phyloP scores from a whole-genome alignment of 2,797 vertebrate species.

The Sebastolobus altivelis region DNA sequence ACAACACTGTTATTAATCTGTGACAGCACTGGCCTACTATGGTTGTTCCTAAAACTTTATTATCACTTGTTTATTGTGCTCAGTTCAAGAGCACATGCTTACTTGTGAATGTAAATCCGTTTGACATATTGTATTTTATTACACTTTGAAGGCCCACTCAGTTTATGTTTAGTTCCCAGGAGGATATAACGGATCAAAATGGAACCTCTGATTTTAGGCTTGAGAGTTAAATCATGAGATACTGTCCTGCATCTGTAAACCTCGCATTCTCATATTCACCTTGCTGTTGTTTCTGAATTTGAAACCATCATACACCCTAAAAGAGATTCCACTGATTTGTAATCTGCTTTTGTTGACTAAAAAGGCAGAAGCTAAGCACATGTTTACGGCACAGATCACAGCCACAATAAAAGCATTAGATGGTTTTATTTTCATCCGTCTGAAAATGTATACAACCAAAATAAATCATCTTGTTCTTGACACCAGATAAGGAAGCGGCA shows the following conservation, averaged over 20 bases:
- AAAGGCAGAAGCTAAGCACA: not conserved
- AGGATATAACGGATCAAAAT: too few relatives aligned
- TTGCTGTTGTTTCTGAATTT: not conserved
- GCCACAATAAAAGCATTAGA: not conserved
- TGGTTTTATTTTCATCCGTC: not conserved
- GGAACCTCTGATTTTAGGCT: too few relatives aligned
- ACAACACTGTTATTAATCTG: not conserved
- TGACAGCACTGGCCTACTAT: not conserved
- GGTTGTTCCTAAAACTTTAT: too few relatives aligned
- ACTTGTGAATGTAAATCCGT: too few relatives aligned
- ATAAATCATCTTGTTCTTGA: not conserved
- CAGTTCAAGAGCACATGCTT: too few relatives aligned
- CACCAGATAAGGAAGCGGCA: not conserved
- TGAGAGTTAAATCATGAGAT: too few relatives aligned
- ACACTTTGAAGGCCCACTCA: too few relatives aligned
- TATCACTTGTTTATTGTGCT: too few relatives aligned
- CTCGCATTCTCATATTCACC: not conserved
- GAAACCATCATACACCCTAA: not conserved
- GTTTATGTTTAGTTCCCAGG: too few relatives aligned
- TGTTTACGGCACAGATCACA: not conserved
- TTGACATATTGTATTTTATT: too few relatives aligned
- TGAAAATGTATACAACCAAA: not conserved
- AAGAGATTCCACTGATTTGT: not conserved
- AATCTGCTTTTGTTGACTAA: not conserved
- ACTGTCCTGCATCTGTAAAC: too few relatives aligned